These are phyloP conservation scores for Lepus oiostolus DNA, from an alignment of 2,797 vertebrate genomes.

Conservation along the genomic window DNA sequence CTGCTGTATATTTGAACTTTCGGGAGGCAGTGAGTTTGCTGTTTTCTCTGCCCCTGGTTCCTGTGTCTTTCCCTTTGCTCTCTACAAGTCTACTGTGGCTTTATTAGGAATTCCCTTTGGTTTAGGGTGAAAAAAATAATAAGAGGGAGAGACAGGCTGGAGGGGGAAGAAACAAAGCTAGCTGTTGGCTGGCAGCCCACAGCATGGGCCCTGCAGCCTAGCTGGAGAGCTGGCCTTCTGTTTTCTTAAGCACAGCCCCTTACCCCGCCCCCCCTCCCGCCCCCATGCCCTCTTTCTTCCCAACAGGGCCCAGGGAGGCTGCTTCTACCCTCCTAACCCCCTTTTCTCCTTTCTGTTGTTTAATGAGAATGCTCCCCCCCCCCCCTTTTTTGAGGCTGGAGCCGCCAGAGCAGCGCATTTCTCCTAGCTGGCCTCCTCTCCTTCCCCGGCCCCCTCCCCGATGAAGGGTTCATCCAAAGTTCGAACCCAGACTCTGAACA, in stretches of 20 bases:
- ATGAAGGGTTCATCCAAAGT: slow-evolving; percentile 96
- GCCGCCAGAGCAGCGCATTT: slow-evolving; percentile 86
- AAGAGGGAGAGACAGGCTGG: slow-evolving; percentile 38
- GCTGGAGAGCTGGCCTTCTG: slow-evolving; percentile 86
- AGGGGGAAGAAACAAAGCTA: slow-evolving; percentile 62
- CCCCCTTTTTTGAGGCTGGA: slow-evolving; percentile 82
- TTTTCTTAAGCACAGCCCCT: slow-evolving; percentile 89
- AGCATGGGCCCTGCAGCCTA: slow-evolving; percentile 84
- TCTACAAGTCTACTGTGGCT: slow-evolving; percentile 57
- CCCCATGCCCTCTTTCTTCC: background rate
- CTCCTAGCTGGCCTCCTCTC: slow-evolving; percentile 89
- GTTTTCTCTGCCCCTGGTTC: slow-evolving; percentile 14
- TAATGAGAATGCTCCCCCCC: slow-evolving; percentile 17
- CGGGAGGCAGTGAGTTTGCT: background rate
- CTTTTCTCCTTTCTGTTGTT: background rate
- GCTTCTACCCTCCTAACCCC: slow-evolving; percentile 30
- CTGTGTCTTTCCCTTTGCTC: slow-evolving; percentile 32
- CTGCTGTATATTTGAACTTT: background rate
- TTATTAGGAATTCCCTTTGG: slow-evolving; percentile 87
- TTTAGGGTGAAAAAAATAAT: slow-evolving; percentile 75
- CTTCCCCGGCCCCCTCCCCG: slow-evolving; percentile 80
- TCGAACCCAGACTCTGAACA: slow-evolving; percentile 94
- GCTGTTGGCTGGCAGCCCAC: slow-evolving; percentile 85
- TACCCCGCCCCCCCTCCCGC: background rate
- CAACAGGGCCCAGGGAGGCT: background rate